Conservation (phyloP, 2,888 invertebrate species). For the Noctua fimbriata region DNA sequence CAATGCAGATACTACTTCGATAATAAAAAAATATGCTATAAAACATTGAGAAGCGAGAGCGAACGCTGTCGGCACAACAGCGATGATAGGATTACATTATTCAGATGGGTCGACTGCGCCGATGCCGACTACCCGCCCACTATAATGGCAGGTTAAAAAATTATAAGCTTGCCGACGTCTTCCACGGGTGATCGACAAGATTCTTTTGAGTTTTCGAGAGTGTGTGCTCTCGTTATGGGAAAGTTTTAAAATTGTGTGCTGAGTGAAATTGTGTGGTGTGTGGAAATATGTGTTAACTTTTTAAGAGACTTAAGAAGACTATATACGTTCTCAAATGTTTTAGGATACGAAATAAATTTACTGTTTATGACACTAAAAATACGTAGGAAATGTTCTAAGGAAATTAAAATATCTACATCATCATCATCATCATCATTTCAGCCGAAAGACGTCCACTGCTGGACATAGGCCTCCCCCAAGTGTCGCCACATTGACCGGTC, state of each 20-base stretch:
- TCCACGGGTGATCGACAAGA: conserved; percentile 38
- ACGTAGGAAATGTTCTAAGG: not conserved
- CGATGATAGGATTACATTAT: conserved; percentile 68
- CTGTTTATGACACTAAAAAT: not conserved
- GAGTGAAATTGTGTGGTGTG: not conserved
- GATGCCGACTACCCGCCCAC: conserved; percentile 54
- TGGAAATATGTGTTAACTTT: not conserved
- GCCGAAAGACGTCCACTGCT: too few relatives aligned
- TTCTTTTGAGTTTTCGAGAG: conserved; percentile 25
- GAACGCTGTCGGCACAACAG: conserved; percentile 47
- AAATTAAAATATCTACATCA: too few relatives aligned
- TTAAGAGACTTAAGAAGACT: not conserved
- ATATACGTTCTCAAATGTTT: not conserved
- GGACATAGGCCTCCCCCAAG: too few relatives aligned
- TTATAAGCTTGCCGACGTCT: conserved; percentile 62
- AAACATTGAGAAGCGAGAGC: conserved; percentile 56
- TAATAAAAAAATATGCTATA: conserved; percentile 59
- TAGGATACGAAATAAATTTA: not conserved
- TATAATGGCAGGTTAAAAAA: conserved; percentile 64
- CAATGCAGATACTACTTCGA: conserved; percentile 42
- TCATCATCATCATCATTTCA: too few relatives aligned
- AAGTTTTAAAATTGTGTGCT: not conserved
- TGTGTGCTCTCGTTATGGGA: conserved; percentile 4
- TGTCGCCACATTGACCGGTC: too few relatives aligned
- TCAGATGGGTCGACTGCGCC: conserved; percentile 55